Evolutionary conservation across 2,797 vertebrate genomes (phyloP), one percentile per base, ranked within the genome.

Genomic region (Galaxias olidus): DNA sequence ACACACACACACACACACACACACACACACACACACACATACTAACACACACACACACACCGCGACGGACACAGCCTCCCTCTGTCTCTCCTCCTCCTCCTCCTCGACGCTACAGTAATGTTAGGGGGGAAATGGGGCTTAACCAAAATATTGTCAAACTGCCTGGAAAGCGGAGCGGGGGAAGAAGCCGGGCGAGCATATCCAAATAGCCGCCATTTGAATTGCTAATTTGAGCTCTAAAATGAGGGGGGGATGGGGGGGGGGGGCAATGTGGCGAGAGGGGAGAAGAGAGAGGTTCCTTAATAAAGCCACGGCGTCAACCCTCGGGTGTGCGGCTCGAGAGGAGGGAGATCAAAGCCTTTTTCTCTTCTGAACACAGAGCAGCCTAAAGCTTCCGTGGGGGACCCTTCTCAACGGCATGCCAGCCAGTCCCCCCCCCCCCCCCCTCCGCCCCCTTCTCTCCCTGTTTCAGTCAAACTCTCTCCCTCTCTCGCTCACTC

Each of bases 91-190:
- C 46, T 42, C 66, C 41, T n/a, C 10, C 80, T 69, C 77, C 4
- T 60, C 76, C 59, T 15, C 14, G 18, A 51, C 15, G 80, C 75
- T 81, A 77, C 80, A 84, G 80, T 81, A 74, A 85, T 75, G 79
- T 88, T 84, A 65, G 75, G 66, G 85, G 85, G 80, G 83, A 90
- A 89, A 88, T 87, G 87, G 84, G 82, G 86, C 86, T 89, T 83
- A 88, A 86, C 86, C 83, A 87, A 90, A 90, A 90, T 87, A 89
- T 90, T 91, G 90, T 90, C 89, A 89, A 89, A 90, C 85, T 89
- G 88, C 89, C 89, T 88, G 82, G 87, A 89, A 90, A 88, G 82
- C 87, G 70, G 71, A 86, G 76, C 30, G 30, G 30, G 81, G 84
- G 85, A 87, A 80, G 78, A 78, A 86, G 80, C 84, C 63, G 80